These are phyloP conservation scores for Meganola albula DNA, from an alignment of 2,888 invertebrate genomes.

Conservation along the genomic window DNA sequence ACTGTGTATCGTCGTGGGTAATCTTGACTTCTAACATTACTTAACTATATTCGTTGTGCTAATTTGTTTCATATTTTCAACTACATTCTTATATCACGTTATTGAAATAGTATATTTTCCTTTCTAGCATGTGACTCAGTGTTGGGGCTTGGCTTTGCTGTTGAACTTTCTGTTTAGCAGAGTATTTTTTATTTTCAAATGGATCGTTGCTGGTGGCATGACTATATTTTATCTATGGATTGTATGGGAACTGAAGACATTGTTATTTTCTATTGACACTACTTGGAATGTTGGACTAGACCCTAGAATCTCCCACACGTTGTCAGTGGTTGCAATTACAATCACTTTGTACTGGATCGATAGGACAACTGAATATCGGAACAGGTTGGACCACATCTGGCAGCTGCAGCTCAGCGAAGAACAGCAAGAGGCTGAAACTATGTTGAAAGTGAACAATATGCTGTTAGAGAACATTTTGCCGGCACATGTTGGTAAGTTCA, in stretches of 20 bases:
- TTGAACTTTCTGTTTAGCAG: slow-evolving; percentile 90
- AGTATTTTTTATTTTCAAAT: slow-evolving; percentile 89
- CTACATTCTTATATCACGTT: too few species aligned
- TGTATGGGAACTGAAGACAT: slow-evolving; percentile 80
- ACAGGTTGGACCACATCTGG: slow-evolving; percentile 89
- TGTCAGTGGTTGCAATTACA: slow-evolving; percentile 85
- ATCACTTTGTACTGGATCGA: slow-evolving; percentile 90
- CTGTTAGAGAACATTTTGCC: slow-evolving; percentile 95
- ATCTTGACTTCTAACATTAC: slow-evolving; percentile 29
- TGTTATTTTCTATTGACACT: slow-evolving; percentile 77
- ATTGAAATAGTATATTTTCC: slow-evolving; percentile 19
- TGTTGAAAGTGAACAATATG: slow-evolving; percentile 91
- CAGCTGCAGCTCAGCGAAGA: slow-evolving; percentile 84
- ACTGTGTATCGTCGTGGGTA: slow-evolving; percentile 74
- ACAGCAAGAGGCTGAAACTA: slow-evolving; percentile 90
- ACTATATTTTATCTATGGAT: slow-evolving; percentile 82
- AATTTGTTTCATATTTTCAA: not conserved
- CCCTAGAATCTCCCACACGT: slow-evolving; percentile 83
- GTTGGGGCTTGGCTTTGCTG: slow-evolving; percentile 79
- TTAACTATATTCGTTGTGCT: slow-evolving; percentile 1
- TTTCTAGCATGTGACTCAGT: slow-evolving; percentile 86
- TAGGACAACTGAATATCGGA: slow-evolving; percentile 92
- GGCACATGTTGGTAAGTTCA: slow-evolving; percentile 87
- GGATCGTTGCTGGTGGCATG: slow-evolving; percentile 81
- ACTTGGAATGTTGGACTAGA: slow-evolving; percentile 84